Percentiles rank a stretch among this genome's conserved stretches.
Evolutionary conservation across 2,888 invertebrate species (phyloP).

Genomic region (Tinea semifulvella): DNA sequence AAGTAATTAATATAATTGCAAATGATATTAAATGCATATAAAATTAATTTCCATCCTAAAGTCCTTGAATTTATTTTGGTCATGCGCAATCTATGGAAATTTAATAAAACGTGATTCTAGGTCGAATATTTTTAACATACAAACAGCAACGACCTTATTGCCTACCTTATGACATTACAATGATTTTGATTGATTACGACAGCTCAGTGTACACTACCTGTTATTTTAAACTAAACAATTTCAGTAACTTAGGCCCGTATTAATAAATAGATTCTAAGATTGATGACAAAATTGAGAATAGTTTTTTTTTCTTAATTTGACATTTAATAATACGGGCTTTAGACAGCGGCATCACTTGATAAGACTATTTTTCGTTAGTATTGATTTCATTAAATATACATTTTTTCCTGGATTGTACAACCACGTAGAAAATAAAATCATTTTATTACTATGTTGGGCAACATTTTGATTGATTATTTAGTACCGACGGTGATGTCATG

Average conservation of each 20-base stretch:
- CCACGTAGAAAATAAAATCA: too few species aligned
- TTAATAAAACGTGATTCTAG: slow-evolving; percentile 11
- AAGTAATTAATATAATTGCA: not conserved
- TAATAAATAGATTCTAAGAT: too few species aligned
- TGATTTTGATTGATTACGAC: slow-evolving; percentile 10
- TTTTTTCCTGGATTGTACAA: too few species aligned
- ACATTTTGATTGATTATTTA: slow-evolving; percentile 8
- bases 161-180: slow-evolving; percentile 2
- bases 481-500: slow-evolving; percentile 9
- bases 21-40: too few species aligned
- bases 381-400: too few species aligned
- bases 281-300: too few species aligned
- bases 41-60: not conserved
- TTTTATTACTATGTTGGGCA: too few species aligned
- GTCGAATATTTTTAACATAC: slow-evolving; percentile 11
- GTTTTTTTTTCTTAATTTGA: not conserved
- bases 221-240: too few species aligned
- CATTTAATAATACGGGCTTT: not conserved
- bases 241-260: too few species aligned
- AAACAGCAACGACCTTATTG: slow-evolving; percentile 7
- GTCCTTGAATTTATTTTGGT: slow-evolving; percentile 6
- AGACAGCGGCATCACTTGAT: too few species aligned
- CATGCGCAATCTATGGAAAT: slow-evolving; percentile 11
- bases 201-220: slow-evolving; percentile 8
- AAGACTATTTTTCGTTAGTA: too few species aligned